Conservation (phyloP, 2,888 invertebrate species). For the Hemithea aestivaria region DNA sequence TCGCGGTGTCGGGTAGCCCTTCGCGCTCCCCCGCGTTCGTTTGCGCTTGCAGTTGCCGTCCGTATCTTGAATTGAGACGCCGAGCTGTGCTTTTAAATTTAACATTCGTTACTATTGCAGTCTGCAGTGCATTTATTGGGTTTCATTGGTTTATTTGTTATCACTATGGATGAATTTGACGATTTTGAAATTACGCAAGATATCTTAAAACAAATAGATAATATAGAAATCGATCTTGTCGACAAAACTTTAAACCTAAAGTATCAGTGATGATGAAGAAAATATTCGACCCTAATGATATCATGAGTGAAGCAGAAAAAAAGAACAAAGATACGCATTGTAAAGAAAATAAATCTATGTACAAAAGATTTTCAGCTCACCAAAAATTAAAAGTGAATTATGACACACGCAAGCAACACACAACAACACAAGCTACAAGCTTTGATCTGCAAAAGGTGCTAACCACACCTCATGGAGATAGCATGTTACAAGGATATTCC, state of each 20-base stretch:
- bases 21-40: not conserved
- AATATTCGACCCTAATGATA: slow-evolving; percentile 11
- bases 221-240: slow-evolving; percentile 27
- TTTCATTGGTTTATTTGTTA: not conserved
- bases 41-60: slow-evolving; percentile 1
- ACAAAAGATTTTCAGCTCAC: slow-evolving; percentile 10
- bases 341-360: slow-evolving; percentile 8
- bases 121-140: not conserved
- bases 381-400: slow-evolving; percentile 5
- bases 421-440: not conserved
- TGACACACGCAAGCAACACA: no score
- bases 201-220: slow-evolving; percentile 16
- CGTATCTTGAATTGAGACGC: not conserved
- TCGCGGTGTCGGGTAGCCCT: slow-evolving; percentile 19
- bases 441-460: slow-evolving; percentile 13
- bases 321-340: slow-evolving; percentile 5
- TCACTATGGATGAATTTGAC: not conserved
- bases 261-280: slow-evolving; percentile 23
- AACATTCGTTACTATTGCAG: no score
- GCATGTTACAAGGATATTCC: slow-evolving; percentile 12
- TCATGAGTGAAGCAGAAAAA: slow-evolving; percentile 8
- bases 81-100: not conserved
- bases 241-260: slow-evolving; percentile 23
- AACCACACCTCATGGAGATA: slow-evolving; percentile 11
- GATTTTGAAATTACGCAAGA: slow-evolving; percentile 20